Conservation (phyloP, 2,113 vertebrate genomes). For the Apodemus sylvaticus region DNA sequence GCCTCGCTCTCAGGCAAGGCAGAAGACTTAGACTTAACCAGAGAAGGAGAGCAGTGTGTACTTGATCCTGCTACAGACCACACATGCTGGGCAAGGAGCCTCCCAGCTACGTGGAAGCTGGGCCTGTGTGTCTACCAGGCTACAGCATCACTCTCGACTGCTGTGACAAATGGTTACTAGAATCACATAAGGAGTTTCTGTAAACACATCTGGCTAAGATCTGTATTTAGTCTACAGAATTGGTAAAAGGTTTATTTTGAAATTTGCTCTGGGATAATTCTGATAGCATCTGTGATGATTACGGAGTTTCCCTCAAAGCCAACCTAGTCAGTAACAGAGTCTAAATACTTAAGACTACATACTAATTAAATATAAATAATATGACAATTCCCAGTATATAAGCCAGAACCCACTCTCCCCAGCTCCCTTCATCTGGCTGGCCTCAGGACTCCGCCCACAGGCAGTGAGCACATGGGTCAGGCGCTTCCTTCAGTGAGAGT, state of each 20-base stretch:
- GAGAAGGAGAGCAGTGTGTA: background rate
- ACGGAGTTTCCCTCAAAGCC: background rate
- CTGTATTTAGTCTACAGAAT: slow-evolving; percentile 4
- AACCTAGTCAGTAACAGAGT: slow-evolving; percentile 29
- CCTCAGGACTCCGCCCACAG: background rate
- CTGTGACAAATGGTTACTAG: background rate
- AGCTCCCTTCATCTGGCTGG: background rate
- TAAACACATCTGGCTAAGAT: background rate
- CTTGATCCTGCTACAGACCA: background rate
- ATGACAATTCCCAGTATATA: background rate
- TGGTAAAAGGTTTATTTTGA: slow-evolving; percentile 20
- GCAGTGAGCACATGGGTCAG: background rate
- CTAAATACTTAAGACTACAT: slow-evolving; percentile 49
- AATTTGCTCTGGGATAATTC: slow-evolving; percentile 15
- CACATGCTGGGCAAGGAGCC: background rate
- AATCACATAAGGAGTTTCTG: background rate
- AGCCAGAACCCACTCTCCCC: background rate
- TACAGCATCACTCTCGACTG: slow-evolving; percentile 4
- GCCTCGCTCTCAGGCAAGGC: background rate
- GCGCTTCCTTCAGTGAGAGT: background rate
- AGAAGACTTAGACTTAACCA: background rate
- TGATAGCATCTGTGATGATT: slow-evolving; percentile 8
- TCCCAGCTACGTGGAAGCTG: slow-evolving; percentile 7
- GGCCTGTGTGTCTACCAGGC: background rate
- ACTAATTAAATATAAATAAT: background rate